Conservation (phyloP, 1,140 invertebrate species). For the Chrysomallon squamiferum region DNA sequence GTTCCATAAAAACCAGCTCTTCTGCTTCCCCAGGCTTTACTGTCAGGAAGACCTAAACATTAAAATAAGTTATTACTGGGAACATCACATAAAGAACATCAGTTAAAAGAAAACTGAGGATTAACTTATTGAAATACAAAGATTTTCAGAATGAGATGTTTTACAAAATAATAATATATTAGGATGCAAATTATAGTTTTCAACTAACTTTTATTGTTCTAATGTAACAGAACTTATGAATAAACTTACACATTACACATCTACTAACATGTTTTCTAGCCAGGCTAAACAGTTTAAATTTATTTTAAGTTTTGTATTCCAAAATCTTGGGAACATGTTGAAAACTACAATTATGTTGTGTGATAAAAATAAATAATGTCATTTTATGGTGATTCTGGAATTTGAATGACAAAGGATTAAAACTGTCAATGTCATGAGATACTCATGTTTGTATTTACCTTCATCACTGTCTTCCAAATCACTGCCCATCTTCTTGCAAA, state of each 20-base stretch:
- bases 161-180: not conserved
- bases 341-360: not conserved
- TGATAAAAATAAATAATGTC: no score
- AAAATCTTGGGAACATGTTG: not conserved
- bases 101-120: not conserved
- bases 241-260: not conserved
- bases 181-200: not conserved
- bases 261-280: not conserved
- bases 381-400: no score
- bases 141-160: not conserved
- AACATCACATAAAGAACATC: not conserved
- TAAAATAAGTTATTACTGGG: constrained; percentile 4
- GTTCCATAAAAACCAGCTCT: constrained; percentile 82
- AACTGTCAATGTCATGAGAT: no score
- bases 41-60: constrained; percentile 72
- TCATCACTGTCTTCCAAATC: not conserved
- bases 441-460: not conserved
- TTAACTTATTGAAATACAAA: not conserved
- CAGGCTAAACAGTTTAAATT: not conserved
- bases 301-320: not conserved
- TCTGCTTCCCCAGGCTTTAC: constrained; percentile 85
- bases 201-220: no score
- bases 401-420: no score
- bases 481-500: constrained; percentile 2
- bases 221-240: not conserved